phyloP scores from a whole-genome alignment of 2,113 vertebrate species.

The Phaethon lepturus region DNA sequence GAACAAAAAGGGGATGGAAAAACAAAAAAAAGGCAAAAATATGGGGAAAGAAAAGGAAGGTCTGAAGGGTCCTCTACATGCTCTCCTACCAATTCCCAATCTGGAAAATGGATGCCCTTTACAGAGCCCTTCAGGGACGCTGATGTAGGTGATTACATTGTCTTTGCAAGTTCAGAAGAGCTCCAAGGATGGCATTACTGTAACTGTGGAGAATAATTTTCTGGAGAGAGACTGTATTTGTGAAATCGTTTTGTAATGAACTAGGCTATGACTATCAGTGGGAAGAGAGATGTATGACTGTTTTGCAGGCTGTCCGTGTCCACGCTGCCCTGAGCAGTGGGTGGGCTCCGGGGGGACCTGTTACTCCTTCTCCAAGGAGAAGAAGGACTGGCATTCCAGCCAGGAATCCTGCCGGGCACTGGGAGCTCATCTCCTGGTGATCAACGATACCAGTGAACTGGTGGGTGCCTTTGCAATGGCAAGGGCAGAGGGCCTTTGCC shows the following conservation, averaged over 20 bases:
- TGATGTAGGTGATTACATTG: neutral
- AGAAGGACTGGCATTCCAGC: conserved; percentile 37
- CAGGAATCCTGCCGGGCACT: neutral
- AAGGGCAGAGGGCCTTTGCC: neutral
- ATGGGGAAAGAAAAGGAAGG: neutral
- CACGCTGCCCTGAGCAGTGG: conserved; percentile 46
- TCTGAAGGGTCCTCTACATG: neutral
- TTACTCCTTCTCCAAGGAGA: conserved; percentile 42
- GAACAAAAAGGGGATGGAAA: neutral
- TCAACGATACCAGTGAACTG: neutral
- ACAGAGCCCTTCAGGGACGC: neutral
- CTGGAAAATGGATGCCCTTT: neutral
- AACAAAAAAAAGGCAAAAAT: neutral
- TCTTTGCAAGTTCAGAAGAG: neutral
- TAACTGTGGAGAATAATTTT: neutral
- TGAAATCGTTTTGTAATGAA: neutral
- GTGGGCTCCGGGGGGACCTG: neutral
- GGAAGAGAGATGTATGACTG: neutral
- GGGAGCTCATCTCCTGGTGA: conserved; percentile 1
- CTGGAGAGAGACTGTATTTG: neutral
- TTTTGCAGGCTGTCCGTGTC: neutral
- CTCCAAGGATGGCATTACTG: neutral
- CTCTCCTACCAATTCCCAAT: neutral
- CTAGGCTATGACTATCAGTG: neutral
- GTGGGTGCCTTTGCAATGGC: neutral